Conservation (phyloP, 2,888 invertebrate genomes). For the Crossocerus cetratus region DNA sequence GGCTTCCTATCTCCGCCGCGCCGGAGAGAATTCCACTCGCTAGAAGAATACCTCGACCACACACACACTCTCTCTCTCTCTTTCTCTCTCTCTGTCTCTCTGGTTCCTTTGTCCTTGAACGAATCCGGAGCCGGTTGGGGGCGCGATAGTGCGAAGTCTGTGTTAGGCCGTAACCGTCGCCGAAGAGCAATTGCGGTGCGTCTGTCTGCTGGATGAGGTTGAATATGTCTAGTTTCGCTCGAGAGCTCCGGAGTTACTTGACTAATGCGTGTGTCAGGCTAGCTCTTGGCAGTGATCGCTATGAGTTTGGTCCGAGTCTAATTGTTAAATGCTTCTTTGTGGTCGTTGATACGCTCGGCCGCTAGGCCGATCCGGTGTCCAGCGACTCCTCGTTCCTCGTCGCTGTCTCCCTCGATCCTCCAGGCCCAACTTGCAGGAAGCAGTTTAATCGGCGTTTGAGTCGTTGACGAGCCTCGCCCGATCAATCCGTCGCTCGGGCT, state of each 20-base stretch:
- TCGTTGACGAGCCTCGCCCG: slow-evolving; percentile 18
- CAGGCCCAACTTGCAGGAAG: neutral
- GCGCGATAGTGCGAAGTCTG: neutral
- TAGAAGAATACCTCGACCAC: too few species aligned
- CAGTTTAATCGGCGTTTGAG: neutral
- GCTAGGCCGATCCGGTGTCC: neutral
- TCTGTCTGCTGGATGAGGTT: too few species aligned
- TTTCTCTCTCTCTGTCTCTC: too few species aligned
- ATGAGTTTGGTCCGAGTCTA: slow-evolving; percentile 59
- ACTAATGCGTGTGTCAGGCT: slow-evolving; percentile 36
- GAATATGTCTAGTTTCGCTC: too few species aligned
- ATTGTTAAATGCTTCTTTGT: slow-evolving; percentile 20
- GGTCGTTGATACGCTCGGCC: slow-evolving; percentile 5
- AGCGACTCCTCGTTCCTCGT: neutral
- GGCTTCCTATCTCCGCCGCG: too few species aligned
- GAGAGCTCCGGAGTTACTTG: neutral
- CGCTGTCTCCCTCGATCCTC: neutral
- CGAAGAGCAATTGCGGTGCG: neutral
- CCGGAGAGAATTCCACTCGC: too few species aligned
- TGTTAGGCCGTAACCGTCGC: slow-evolving; percentile 34
- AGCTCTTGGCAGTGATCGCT: slow-evolving; percentile 60
- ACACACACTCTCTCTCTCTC: too few species aligned
- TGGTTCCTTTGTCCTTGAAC: too few species aligned
- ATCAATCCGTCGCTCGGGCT: slow-evolving; percentile 1
- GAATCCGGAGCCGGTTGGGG: too few species aligned